Evolutionary conservation across 2,113 vertebrate species (phyloP), one percentile per base, ranked within the genome.

Genomic region (Eudyptes chrysolophus): DNA sequence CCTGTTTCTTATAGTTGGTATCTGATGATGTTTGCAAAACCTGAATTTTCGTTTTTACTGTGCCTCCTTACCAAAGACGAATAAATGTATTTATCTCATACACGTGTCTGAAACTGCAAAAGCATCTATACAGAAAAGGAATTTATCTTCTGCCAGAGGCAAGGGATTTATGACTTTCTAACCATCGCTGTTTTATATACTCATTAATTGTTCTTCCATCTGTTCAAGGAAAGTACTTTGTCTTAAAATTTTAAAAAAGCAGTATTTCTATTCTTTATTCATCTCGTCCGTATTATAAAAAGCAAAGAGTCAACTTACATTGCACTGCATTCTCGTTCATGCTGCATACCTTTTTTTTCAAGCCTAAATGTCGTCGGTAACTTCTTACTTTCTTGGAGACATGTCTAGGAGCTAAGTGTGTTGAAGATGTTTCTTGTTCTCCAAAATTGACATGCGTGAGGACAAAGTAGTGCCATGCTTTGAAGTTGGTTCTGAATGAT

Each of bases 1-100:
- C 98, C 98, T 98, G 97, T 98, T 98, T 98, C 87, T 97, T 97
- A 94, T 97, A 97, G 90, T 89, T 97, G 97, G 89, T 98, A 94
- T 97, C 96, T 97, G 90, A 94, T 96, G 94, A 97, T 98, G 95
- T 94, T 97, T 97, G 82, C 96, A 97, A 97, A 95, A 74, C 76
- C 78, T 97, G 94, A 60, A 24, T 90, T 97, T 84, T 88, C 30
- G 8, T 76, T 96, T 89, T 90, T 80, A 88, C 61, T 94, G n/a
- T 96, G 81, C 72, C 69, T 93, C 64, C 51, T 62, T 95, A n/a
- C 48, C 48, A 92, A 94, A 93, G 40, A 69, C 61, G 72, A 94
- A 93, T 93, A 88, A 83, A 85, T 93, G 25, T 79, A 17, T 76
- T 95, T 65, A 48, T 68, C 58, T 95, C 71, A 30, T 87, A 75